phyloP scores from a whole-genome alignment of 2,888 invertebrate genomes.

The Andrena bicolor region DNA sequence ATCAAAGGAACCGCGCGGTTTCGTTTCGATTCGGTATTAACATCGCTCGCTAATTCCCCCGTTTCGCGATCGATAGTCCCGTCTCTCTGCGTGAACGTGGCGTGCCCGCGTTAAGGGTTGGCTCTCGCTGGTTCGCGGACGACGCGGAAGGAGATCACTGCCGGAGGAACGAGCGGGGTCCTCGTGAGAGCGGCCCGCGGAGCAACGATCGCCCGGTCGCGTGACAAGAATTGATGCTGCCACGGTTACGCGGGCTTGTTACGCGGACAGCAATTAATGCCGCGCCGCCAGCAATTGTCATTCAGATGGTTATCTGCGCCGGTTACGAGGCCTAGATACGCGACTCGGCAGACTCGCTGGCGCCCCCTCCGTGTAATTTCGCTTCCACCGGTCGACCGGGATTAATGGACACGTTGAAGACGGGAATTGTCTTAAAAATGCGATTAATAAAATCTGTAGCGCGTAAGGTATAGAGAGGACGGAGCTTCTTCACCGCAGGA shows the following conservation, averaged over 20 bases:
- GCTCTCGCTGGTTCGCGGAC: background rate
- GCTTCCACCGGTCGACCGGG: background rate
- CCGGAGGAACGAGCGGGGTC: background rate
- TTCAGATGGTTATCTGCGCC: slow-evolving; percentile 53
- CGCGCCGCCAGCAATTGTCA: slow-evolving; percentile 58
- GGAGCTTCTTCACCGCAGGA: too few relatives aligned
- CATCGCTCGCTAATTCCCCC: slow-evolving; percentile 45
- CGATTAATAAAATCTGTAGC: too few relatives aligned
- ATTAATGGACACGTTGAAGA: too few relatives aligned
- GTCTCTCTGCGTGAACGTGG: background rate
- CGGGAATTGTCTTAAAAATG: too few relatives aligned
- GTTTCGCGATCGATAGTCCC: slow-evolving; percentile 29
- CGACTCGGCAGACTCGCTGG: slow-evolving; percentile 21
- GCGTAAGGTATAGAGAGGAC: too few relatives aligned
- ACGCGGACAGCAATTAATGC: slow-evolving; percentile 63
- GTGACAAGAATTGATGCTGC: slow-evolving; percentile 62
- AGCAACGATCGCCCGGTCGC: slow-evolving; percentile 41
- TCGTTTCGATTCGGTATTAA: slow-evolving; percentile 58
- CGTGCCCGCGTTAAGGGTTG: background rate
- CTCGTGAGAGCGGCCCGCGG: slow-evolving; percentile 28
- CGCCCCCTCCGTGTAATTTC: slow-evolving; percentile 14
- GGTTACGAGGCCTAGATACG: slow-evolving; percentile 41
- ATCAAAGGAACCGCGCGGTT: slow-evolving; percentile 56
- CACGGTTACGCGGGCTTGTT: slow-evolving; percentile 50
- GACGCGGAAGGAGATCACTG: background rate